Percentiles rank a stretch among this genome's conserved stretches.
These are phyloP conservation scores for Elanus axillaris DNA, from an alignment of 2,113 vertebrate genomes.

Conservation along the genomic window DNA sequence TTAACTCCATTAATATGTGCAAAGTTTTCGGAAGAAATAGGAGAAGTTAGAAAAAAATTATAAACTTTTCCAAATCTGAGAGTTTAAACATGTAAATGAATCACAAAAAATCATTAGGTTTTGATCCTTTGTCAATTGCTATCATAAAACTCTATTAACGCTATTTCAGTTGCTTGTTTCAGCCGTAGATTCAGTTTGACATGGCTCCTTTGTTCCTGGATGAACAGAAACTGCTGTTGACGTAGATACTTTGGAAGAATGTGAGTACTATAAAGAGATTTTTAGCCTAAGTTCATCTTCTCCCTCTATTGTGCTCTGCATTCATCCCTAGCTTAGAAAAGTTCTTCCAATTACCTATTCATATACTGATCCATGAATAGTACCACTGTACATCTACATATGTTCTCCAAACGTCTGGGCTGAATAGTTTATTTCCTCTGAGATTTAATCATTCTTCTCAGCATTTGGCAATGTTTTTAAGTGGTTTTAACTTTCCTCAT, in stretches of 20 bases:
- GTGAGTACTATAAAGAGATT: neutral
- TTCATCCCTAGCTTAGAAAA: neutral
- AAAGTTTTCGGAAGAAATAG: neutral
- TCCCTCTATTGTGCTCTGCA: neutral
- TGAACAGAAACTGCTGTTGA: neutral
- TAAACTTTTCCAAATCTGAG: neutral
- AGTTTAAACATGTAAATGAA: neutral
- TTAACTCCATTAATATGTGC: neutral
- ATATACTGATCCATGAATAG: slow-evolving; percentile 9
- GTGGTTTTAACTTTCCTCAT: neutral
- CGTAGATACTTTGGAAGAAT: neutral
- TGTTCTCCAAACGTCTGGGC: slow-evolving; percentile 29
- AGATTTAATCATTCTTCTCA: slow-evolving; percentile 1
- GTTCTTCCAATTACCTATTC: slow-evolving; percentile 38
- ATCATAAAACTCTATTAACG: neutral
- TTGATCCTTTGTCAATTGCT: neutral
- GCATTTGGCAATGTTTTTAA: slow-evolving; percentile 5
- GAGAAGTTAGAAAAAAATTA: neutral
- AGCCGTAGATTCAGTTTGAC: neutral
- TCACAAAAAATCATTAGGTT: neutral
- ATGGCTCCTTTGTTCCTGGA: neutral
- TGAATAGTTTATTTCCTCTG: slow-evolving; percentile 46
- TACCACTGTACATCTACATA: slow-evolving; percentile 24
- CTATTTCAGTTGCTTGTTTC: neutral
- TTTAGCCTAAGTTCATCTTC: neutral